Base-by-base conservation (phyloP, 2,797 vertebrate genomes). In the Tolypeutes matacus region DNA sequence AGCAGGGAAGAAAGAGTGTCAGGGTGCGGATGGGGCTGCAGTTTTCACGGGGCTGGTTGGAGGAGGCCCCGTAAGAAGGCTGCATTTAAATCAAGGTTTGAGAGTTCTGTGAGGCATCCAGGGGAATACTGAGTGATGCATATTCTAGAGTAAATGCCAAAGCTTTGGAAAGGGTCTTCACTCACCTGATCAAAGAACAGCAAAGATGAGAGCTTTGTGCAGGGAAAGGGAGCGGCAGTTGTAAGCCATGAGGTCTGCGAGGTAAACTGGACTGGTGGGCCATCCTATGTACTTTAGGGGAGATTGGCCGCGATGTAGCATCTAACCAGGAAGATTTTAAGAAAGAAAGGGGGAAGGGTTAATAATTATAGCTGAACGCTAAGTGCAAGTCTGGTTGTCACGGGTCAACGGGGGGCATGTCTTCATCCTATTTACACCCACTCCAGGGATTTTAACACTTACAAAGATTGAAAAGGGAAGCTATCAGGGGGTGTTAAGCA, bases 271-370 rank as follows among this genome's bases (percentile, higher is more conserved):
- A 53, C 31, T 11, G 39, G 7, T 56, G 53, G 18, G 53, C 46
- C 39, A 4, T 6, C 42, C 1, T 3, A 49, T 21, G 13, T 3
- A 0, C 2, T 18, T 34, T 31, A 7, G 3, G 17, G 49, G 53
- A 21, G 34, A 51, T 2, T 17, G 36, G 3, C 7, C 25, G n/a
- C 25, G 51, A 17, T 17, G 1, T 8, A 77, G 34, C 25, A 56
- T 31, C 25, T 13, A 60, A 13, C 27, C 27, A 23, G n/a, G 31
- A 46, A 77, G 3, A 5, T 78, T 60, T 36, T 25, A 70, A 51
- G n/a, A 51, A 53, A 17, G 8, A 27, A 39, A 73, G 29, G 1
- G 31, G 27, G 53, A 13, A 17, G 9, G 5, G 20, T n/a, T 67
- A 15, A 34, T 23, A 42, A 39, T 56, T 85, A 34, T 29, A 49